Base-by-base conservation (phyloP, 2,888 invertebrate species). In the Microdon myrmicae region DNA sequence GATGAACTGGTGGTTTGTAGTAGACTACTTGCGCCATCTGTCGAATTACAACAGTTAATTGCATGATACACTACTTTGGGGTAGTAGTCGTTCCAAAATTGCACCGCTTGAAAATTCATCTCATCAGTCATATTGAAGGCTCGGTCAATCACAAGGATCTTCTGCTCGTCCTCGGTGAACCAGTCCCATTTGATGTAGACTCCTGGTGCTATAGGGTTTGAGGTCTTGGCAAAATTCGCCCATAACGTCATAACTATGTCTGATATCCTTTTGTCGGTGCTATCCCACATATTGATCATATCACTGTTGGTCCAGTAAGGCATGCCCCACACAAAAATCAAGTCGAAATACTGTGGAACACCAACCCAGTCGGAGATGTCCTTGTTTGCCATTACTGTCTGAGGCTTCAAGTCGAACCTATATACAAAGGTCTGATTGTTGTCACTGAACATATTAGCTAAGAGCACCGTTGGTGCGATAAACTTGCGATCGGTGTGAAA, bases 81-180 rank as follows among this genome's bases (percentile, higher is more conserved):
- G 74, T 90, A 92, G 75, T 90, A 90, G 60, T 89, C 86, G 70
- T 90, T 90, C 92, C 92, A 92, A 79, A 92, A 92, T 64, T 88
- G 87, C 67, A 91, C 85, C 13, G 89, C 86, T 72, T 88, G 89
- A 72, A 90, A 90, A 78, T 91, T 89, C 19, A 91, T 82, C 0
- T 85, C 77, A 68, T 87, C 85, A 69, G 87, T 89, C 87, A 91
- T 90, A 61, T 88, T 87, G 71, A 91, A 90, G 70, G 86, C 89
- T 39, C 87, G 84, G 73, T 91, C 89, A 35, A 92, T 87, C 16
- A 90, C 86, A 45, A 91, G 82, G 71, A 89, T 85, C 0, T 87
- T 86, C 0, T 90, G 90, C 68, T 83, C 84, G 9, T 87, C 86
- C 26, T 82, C 80, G 56, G 84, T 85, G 71, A 87, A 91, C 4